phyloP scores from a whole-genome alignment of 1,140 invertebrate genomes.

The Apis cerana region DNA sequence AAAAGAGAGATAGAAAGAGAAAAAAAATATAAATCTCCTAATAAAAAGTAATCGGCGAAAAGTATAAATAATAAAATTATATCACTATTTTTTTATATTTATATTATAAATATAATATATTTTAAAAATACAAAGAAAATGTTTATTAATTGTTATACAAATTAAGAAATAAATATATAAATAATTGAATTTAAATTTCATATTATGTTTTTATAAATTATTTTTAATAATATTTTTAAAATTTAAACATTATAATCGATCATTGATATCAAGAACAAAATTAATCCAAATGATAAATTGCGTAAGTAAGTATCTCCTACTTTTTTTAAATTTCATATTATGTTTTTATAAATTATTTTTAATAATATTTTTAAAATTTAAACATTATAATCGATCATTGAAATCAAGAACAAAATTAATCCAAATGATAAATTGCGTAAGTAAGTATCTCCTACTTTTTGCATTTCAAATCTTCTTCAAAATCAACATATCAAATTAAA shows the following conservation, averaged over 20 bases:
- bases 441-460: neutral
- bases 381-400: neutral
- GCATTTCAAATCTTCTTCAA: neutral
- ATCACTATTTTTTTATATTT: neutral
- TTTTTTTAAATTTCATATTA: neutral
- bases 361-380: no score
- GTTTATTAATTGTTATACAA: neutral
- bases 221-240: no score
- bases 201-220: no score
- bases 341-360: no score
- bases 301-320: neutral
- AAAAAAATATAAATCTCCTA: neutral
- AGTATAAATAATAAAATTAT: neutral
- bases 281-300: neutral
- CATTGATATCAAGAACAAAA: neutral
- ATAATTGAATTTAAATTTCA: no score
- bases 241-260: neutral
- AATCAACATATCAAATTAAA: constrained; percentile 1
- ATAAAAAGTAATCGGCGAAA: neutral
- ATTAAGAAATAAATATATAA: no score
- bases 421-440: neutral
- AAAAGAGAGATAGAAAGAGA: neutral
- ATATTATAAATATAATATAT: no score
- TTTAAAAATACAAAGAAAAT: neutral
- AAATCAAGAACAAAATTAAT: neutral